Conservation (phyloP, 1,140 invertebrate species). For the silkworm (Bombyx mori) region ASM3026992v2 NC_085135.1:751501-752000, state of each 20-base stretch:
- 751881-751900: constrained; percentile 10
- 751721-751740: constrained; percentile 15
- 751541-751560: constrained; percentile 20
- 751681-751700: constrained; percentile 30
- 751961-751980: constrained; percentile 9
- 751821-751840: constrained; percentile 37
- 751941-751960: constrained; percentile 6
- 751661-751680: background rate
- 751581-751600: background rate
- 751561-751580: background rate
- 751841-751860: constrained; percentile 44
- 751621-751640: background rate
- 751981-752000: constrained; percentile 11
- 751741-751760: constrained; percentile 25
- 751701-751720: constrained; percentile 20
- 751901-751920: constrained; percentile 11
- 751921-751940: constrained; percentile 14
- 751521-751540: constrained; percentile 30
- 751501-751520: constrained; percentile 32
- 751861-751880: constrained; percentile 13
- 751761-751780: constrained; percentile 18
- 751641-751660: too few species aligned
- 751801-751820: constrained; percentile 32
- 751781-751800: constrained; percentile 40
- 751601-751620: background rate